Evolutionary conservation across 1,140 invertebrate genomes (phyloP), one percentile per base, ranked within the genome.

Genomic region (Eupristina koningsbergeri): DNA sequence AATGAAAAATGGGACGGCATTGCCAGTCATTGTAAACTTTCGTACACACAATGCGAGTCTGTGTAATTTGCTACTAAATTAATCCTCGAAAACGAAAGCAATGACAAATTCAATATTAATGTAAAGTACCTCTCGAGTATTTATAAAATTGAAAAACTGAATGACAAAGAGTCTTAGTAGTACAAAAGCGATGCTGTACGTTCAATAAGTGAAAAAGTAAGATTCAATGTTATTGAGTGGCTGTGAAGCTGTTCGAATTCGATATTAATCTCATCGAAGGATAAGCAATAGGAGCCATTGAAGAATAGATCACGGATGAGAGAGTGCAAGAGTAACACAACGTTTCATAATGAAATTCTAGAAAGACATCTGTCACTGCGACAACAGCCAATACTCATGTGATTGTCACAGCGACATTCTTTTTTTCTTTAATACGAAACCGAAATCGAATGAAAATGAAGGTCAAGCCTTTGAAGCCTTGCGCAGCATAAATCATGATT

Each of bases 401-500:
- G 67, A 71, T 71, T 71, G 67, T 71, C 67, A 26, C 36, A n/a
- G 36, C 67, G 67, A 71, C 67, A 71, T 71, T 71, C 67, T 71
- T 71, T 71, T 71, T 58, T 15, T 58, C 13, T 26, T 58, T 58
- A 41, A 45, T 73, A 73, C 26, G 41, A 45, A 58, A 36, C 64
- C 81, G 63, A 78, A 78, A 79, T 75, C 58, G 31, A 63, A 74
- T 63, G 83, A 75, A 84, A 80, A 76, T 76, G 78, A 84, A 80
- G 83, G 83, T 84, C 78, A 84, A 76, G 64, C 76, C 67, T 80
- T 84, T 73, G 69, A 78, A 58, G 67, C 64, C 78, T 80, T 76
- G 69, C 64, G 71, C 75, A 80, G 61, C 61, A 80, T 80, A 84
- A 84, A 80, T 84, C 83, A 84, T 80, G 83, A 80, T 84, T 84